These are phyloP conservation scores for Caenorhabditis imperialis DNA, from an alignment of 2,888 invertebrate species.

Conservation along the genomic window DNA sequence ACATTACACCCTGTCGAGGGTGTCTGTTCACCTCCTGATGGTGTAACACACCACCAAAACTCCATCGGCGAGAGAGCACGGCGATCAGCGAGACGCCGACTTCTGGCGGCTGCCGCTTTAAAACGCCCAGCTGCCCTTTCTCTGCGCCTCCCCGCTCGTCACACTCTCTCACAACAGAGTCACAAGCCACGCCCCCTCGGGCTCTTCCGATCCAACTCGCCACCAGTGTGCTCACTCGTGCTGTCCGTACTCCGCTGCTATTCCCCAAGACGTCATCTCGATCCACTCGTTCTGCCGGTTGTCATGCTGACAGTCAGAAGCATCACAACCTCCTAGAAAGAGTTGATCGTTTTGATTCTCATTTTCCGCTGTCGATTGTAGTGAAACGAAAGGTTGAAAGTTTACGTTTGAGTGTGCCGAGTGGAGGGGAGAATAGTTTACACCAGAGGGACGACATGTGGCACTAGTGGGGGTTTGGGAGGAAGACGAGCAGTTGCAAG, in stretches of 20 bases:
- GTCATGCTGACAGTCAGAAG: conserved; percentile 36
- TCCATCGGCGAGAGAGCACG: too few species aligned
- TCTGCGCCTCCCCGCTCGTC: conserved; percentile 34
- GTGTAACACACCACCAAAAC: too few species aligned
- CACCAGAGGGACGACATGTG: conserved; percentile 11
- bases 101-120: conserved; percentile 21
- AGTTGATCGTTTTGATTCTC: conserved; percentile 36
- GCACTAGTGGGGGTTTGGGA: too few species aligned
- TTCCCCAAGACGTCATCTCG: conserved; percentile 7
- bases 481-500: too few species aligned
- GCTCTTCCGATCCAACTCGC: conserved; percentile 23
- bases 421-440: conserved; percentile 18
- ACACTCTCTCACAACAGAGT: conserved; percentile 16
- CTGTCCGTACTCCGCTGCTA: conserved; percentile 19
- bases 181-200: conserved; percentile 30
- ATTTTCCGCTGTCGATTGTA: background rate
- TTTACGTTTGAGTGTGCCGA: background rate
- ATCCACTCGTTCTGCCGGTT: conserved; percentile 54
- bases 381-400: background rate
- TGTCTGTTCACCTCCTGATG: too few species aligned
- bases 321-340: conserved; percentile 61
- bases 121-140: conserved; percentile 58
- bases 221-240: background rate
- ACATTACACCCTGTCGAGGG: too few species aligned
- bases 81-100: background rate